These are phyloP conservation scores for Melanotaenia trifasciata DNA, from an alignment of 2,797 vertebrate genomes.

Conservation along the genomic window DNA sequence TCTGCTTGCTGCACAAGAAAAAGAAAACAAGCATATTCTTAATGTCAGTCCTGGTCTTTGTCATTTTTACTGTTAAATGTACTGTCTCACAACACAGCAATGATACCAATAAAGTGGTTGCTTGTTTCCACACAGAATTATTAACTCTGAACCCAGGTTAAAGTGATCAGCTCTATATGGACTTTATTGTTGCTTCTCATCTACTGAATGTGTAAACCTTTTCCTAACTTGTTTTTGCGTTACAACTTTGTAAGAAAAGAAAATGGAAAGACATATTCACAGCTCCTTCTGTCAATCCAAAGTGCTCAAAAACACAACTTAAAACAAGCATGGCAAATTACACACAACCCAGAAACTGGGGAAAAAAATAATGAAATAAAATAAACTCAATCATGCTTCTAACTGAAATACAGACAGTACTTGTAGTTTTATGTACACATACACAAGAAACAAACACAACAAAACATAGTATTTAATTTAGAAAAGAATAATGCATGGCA, in stretches of 20 bases:
- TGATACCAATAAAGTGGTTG: background rate
- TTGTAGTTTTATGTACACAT: background rate
- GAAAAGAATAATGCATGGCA: background rate
- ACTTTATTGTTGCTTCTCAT: background rate
- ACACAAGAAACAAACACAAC: background rate
- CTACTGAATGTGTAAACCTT: background rate
- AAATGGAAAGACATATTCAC: background rate
- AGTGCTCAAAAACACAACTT: background rate
- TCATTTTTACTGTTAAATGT: background rate
- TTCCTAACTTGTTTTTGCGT: background rate
- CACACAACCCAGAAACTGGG: background rate
- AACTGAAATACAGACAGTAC: too few relatives aligned
- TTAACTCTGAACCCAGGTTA: background rate
- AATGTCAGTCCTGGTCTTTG: background rate
- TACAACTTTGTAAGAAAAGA: background rate
- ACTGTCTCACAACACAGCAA: too few relatives aligned
- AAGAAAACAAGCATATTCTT: background rate
- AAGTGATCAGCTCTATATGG: background rate
- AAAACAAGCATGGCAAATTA: background rate
- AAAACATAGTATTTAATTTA: background rate
- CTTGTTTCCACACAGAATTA: background rate
- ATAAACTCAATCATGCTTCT: too few relatives aligned
- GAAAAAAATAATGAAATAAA: too few relatives aligned
- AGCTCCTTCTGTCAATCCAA: background rate
- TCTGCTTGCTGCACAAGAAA: constrained; percentile 88